Conservation (phyloP, 1,140 invertebrate genomes). For the Drosophila dunni region DNA sequence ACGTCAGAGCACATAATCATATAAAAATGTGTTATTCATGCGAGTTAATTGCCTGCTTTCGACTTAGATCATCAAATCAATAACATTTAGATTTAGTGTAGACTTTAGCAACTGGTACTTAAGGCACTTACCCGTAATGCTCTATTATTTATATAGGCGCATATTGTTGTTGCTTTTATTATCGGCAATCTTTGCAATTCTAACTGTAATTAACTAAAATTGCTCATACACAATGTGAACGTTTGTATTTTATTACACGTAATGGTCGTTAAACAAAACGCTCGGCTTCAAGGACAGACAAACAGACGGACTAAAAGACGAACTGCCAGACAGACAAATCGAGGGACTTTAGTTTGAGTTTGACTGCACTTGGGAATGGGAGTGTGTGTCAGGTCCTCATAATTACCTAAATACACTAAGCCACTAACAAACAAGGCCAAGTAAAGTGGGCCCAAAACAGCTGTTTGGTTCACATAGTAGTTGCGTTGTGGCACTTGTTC, state of each 20-base stretch:
- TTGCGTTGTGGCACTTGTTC: background rate
- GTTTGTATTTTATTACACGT: slow-evolving; percentile 31
- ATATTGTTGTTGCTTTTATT: slow-evolving; percentile 22
- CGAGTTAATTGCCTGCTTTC: background rate
- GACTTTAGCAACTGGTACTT: background rate
- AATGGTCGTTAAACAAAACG: slow-evolving; percentile 59
- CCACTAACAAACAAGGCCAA: background rate
- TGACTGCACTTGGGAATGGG: background rate
- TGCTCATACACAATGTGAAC: slow-evolving; percentile 54
- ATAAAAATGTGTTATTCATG: background rate
- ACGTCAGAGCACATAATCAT: background rate
- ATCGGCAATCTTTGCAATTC: slow-evolving; percentile 25
- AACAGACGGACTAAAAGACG: background rate
- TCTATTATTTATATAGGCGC: slow-evolving; percentile 23
- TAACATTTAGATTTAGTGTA: background rate
- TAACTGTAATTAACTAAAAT: slow-evolving; percentile 44
- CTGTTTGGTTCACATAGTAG: slow-evolving; percentile 35
- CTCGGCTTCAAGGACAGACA: background rate
- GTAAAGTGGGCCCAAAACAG: slow-evolving; percentile 25
- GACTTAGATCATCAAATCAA: background rate
- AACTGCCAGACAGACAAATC: too few relatives aligned
- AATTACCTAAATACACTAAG: slow-evolving; percentile 10
- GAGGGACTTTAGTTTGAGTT: background rate
- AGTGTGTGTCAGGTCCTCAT: background rate
- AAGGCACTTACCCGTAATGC: slow-evolving; percentile 19